phyloP scores from a whole-genome alignment of 2,113 vertebrate genomes.

The Lagopus leucura region DNA sequence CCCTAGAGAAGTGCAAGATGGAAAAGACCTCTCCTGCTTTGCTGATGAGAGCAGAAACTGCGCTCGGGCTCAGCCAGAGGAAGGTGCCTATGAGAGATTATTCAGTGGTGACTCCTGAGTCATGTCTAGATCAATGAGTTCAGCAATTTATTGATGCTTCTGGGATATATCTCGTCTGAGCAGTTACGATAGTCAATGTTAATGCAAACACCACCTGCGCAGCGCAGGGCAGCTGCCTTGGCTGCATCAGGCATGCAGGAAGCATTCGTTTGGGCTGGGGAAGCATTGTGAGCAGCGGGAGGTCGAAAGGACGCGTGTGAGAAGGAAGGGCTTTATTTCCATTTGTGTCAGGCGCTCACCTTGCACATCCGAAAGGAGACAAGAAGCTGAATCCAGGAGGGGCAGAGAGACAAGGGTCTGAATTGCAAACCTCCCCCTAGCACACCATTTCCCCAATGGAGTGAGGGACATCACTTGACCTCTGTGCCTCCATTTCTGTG shows the following conservation, averaged over 20 bases:
- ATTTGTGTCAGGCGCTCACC: not conserved
- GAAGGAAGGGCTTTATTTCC: not conserved
- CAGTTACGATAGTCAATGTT: not conserved
- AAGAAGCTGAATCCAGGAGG: not conserved
- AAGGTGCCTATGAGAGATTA: constrained; percentile 32
- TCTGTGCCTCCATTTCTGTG: not conserved
- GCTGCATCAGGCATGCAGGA: not conserved
- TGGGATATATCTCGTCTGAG: not conserved
- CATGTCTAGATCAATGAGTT: not conserved
- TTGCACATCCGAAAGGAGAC: not conserved
- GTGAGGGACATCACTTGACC: not conserved
- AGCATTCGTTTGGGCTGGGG: not conserved
- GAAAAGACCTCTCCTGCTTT: constrained; percentile 29
- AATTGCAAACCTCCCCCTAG: not conserved
- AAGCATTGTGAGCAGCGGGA: constrained; percentile 22
- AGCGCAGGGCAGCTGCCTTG: not conserved
- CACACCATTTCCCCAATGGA: not conserved
- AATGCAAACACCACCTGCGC: not conserved
- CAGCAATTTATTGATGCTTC: constrained; percentile 30
- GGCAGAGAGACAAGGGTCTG: not conserved
- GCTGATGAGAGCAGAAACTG: constrained; percentile 49
- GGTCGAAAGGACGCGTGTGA: not conserved
- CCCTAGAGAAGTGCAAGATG: constrained; percentile 23
- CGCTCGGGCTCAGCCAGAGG: not conserved
- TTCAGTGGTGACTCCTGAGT: constrained; percentile 50